phyloP scores from a whole-genome alignment of 1,140 invertebrate species.

The Drosophila parvula region DNA sequence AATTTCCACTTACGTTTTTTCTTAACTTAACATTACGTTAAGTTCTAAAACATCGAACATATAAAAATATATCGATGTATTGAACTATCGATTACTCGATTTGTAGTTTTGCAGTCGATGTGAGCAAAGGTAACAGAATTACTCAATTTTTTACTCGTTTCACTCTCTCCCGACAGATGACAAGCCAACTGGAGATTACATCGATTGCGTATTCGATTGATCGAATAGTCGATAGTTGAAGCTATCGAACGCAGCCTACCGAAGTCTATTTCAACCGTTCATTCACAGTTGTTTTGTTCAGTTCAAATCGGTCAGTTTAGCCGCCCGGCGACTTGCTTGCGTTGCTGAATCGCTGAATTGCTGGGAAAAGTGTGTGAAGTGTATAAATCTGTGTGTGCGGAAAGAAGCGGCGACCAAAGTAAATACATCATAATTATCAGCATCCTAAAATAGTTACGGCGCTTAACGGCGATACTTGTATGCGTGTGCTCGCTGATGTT shows the following conservation, averaged over 20 bases:
- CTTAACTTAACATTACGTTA: not conserved
- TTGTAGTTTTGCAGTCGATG: not conserved
- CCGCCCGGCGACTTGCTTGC: slow-evolving; percentile 25
- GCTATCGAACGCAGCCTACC: not conserved
- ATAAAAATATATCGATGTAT: not conserved
- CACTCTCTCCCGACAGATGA: no score
- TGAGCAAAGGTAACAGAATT: no score
- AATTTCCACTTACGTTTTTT: no score
- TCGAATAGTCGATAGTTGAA: not conserved
- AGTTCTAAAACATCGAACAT: not conserved
- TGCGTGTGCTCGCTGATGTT: slow-evolving; percentile 35
- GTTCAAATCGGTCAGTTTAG: slow-evolving; percentile 10
- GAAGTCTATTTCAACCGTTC: not conserved
- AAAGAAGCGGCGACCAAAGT: slow-evolving; percentile 33
- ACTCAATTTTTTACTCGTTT: no score
- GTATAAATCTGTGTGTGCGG: slow-evolving; percentile 17
- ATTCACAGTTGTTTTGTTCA: slow-evolving; percentile 1
- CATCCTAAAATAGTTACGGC: slow-evolving; percentile 38
- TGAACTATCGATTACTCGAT: not conserved
- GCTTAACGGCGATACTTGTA: slow-evolving; percentile 37
- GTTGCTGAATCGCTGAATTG: not conserved
- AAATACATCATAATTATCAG: slow-evolving; percentile 34
- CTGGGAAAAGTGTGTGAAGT: slow-evolving; percentile 29
- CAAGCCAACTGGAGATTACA: no score
- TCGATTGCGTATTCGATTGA: not conserved